Evolutionary conservation across 2,888 invertebrate genomes (phyloP).

Genomic region (Sabatieria punctata): DNA sequence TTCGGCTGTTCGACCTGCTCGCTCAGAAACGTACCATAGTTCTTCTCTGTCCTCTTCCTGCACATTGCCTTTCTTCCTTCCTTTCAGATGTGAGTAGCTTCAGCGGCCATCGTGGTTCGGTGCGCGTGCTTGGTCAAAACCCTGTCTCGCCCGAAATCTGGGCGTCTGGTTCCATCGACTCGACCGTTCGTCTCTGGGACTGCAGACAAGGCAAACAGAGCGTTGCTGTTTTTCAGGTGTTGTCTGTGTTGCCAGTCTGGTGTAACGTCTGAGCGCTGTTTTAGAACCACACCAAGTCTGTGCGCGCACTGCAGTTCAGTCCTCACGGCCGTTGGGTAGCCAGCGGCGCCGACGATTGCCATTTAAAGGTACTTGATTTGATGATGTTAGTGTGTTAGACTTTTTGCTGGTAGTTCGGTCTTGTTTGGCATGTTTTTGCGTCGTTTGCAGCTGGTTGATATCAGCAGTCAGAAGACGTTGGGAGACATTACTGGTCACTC

Average conservation of each 20-base stretch:
- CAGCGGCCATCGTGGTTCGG: constrained; percentile 66
- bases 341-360: constrained; percentile 76
- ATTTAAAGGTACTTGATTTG: constrained; percentile 42
- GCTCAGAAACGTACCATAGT: neutral
- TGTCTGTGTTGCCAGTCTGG: neutral
- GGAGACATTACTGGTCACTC: constrained; percentile 69
- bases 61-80: neutral
- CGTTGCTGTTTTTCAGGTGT: constrained; percentile 31
- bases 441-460: constrained; percentile 58
- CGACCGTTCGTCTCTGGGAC: constrained; percentile 81
- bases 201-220: constrained; percentile 81
- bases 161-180: constrained; percentile 80
- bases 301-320: constrained; percentile 84
- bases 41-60: neutral
- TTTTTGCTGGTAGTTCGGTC: constrained; percentile 4
- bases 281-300: constrained; percentile 62
- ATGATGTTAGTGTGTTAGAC: neutral
- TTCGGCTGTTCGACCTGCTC: constrained; percentile 1
- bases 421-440: neutral
- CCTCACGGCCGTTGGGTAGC: constrained; percentile 97
- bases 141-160: constrained; percentile 78
- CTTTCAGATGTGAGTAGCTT: constrained; percentile 57
- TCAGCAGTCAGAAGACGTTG: constrained; percentile 62
- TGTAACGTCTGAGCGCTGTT: constrained; percentile 4
- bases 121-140: constrained; percentile 79